These are phyloP conservation scores for Malthinus flaveolus DNA, from an alignment of 2,888 invertebrate species.

Conservation along the genomic window DNA sequence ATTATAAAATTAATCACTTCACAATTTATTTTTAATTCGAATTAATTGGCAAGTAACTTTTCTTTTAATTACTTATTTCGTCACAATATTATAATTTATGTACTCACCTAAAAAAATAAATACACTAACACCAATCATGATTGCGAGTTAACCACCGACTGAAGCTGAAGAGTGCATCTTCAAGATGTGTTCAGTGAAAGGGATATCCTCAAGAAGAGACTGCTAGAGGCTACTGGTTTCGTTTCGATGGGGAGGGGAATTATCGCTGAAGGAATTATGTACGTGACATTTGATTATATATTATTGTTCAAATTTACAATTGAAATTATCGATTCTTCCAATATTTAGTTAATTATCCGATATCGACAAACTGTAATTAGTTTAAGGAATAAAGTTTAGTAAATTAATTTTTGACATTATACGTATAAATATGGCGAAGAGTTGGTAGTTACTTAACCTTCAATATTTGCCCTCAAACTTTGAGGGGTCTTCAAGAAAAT, in stretches of 20 bases:
- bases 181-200: conserved; percentile 49
- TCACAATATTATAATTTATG: conserved; percentile 4
- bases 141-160: conserved; percentile 48
- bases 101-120: conserved; percentile 53
- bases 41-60: no score
- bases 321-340: no score
- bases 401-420: no score
- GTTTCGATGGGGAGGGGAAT: background rate
- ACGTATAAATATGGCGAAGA: no score
- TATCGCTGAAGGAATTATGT: background rate
- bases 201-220: conserved; percentile 33
- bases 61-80: no score
- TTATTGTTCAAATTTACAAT: background rate
- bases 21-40: conserved; percentile 1
- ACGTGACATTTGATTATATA: background rate
- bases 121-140: conserved; percentile 52
- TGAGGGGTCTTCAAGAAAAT: no score
- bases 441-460: no score
- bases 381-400: no score
- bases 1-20: background rate
- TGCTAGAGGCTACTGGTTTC: conserved; percentile 16
- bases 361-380: no score
- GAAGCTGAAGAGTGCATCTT: conserved; percentile 43
- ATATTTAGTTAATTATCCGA: no score
- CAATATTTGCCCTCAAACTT: no score